Evolutionary conservation across 2,797 vertebrate species (phyloP), one percentile per base, ranked within the genome.

Genomic region (Periophthalmus magnuspinnatus): DNA sequence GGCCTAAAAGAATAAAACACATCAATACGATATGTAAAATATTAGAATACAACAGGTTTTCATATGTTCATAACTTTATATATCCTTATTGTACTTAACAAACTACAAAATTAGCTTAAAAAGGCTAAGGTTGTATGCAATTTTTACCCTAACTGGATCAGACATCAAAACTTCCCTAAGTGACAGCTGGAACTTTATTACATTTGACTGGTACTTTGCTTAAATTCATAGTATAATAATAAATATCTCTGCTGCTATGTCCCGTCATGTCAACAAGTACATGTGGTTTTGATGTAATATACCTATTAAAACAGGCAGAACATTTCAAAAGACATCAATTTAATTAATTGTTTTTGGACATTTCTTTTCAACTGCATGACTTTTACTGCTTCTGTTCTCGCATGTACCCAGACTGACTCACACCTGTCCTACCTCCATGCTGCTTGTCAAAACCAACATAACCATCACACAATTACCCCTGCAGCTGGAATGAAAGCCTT

Each of bases 401-500:
- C 36, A 62, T 45, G 36, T 21, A 45, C 1, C 11, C 13, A 17
- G 6, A 7, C 32, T 52, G 28, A 52, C 64, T 33, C 48, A 86
- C 74, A 87, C 61, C 65, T 77, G 70, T 66, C 61, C 79, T 77
- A 77, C 33, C 62, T n/a, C 63, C 68, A 14, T 1, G 9, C 74
- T 76, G 84, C 80, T 77, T 81, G 82, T 87, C 79, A 81, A 66
- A 77, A 65, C 55, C 6, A 19, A 78, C 79, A 81, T 73, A 72
- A 84, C 41, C 55, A n/a, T 60, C 32, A 60, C 58, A 34, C 58
- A 69, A 69, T 32, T 68, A 56, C 69, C 48, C 85, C 76, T 0
- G 28, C 58, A 21, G 81, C 59, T 1, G 1, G 73, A 65, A 79
- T 56, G 65, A 76, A 67, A 74, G 38, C 33, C 72, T 32, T 65